Evolutionary conservation across 2,113 vertebrate genomes (phyloP).

Genomic region (Hylia prasina): DNA sequence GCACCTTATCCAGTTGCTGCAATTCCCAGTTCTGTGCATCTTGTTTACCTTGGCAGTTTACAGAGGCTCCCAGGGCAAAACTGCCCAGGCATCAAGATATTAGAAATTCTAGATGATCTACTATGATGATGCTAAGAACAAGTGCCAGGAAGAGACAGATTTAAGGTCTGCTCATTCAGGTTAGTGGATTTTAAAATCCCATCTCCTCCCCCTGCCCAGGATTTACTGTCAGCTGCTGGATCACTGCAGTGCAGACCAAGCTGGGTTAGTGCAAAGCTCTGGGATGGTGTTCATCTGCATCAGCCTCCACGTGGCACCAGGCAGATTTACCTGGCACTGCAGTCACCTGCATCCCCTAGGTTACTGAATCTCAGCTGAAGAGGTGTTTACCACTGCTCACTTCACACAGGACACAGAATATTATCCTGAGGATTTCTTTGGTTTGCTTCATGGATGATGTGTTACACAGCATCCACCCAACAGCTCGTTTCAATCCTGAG

Average conservation of each 20-base stretch:
- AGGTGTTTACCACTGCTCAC: neutral
- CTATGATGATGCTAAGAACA: neutral
- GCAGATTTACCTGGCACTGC: neutral
- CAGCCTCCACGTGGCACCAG: neutral
- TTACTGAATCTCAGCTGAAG: neutral
- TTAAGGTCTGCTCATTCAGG: neutral
- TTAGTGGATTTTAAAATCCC: neutral
- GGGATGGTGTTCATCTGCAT: neutral
- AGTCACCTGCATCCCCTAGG: neutral
- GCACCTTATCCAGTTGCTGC: fast-evolving
- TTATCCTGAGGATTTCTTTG: neutral
- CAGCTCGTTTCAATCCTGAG: neutral
- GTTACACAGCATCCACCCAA: neutral
- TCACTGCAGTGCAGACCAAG: neutral
- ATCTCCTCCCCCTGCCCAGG: neutral
- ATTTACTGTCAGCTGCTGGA: neutral
- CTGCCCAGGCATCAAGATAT: neutral
- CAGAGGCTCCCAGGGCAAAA: neutral
- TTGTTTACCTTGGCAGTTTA: neutral
- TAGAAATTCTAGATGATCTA: neutral
- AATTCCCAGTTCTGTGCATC: neutral
- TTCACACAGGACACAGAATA: neutral
- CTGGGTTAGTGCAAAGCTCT: neutral
- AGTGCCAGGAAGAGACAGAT: neutral
- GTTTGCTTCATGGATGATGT: neutral